Conservation (phyloP, 2,888 invertebrate species). For the Thyatira batis region DNA sequence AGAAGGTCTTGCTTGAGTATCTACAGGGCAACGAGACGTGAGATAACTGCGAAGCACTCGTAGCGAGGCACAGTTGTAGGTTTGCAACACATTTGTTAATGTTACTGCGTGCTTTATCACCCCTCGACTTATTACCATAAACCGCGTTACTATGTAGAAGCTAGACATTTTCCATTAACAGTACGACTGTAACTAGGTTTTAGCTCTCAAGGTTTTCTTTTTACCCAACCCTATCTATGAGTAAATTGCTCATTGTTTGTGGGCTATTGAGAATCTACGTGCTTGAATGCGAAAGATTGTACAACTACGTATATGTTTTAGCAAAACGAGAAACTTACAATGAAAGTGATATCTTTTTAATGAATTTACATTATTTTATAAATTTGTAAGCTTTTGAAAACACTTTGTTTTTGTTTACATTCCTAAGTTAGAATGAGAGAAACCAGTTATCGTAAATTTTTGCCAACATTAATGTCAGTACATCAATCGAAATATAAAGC, state of each 20-base stretch:
- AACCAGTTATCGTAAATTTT: not conserved
- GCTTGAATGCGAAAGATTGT: not conserved
- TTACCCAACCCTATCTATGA: conserved; percentile 23
- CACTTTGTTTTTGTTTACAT: not conserved
- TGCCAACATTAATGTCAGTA: conserved; percentile 9
- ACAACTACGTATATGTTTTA: not conserved
- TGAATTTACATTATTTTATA: not conserved
- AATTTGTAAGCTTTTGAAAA: not conserved
- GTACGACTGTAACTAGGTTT: conserved; percentile 31
- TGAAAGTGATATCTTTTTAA: not conserved
- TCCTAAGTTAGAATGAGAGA: not conserved
- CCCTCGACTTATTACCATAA: conserved; percentile 56
- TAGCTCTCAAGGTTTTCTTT: conserved; percentile 36
- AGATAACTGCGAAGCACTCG: conserved; percentile 48
- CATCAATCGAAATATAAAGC: conserved; percentile 38
- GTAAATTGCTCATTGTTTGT: conserved; percentile 10
- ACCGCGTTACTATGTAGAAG: conserved; percentile 52
- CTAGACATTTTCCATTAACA: conserved; percentile 49
- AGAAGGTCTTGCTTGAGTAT: conserved; percentile 18
- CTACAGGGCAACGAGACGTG: conserved; percentile 39
- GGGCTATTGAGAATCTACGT: conserved; percentile 19
- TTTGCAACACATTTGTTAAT: conserved; percentile 55
- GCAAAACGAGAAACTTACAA: not conserved
- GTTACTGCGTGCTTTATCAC: conserved; percentile 72
- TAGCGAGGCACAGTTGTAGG: conserved; percentile 28